These are phyloP conservation scores for Gibbula magus DNA, from an alignment of 2,888 invertebrate species.

Conservation along the genomic window DNA sequence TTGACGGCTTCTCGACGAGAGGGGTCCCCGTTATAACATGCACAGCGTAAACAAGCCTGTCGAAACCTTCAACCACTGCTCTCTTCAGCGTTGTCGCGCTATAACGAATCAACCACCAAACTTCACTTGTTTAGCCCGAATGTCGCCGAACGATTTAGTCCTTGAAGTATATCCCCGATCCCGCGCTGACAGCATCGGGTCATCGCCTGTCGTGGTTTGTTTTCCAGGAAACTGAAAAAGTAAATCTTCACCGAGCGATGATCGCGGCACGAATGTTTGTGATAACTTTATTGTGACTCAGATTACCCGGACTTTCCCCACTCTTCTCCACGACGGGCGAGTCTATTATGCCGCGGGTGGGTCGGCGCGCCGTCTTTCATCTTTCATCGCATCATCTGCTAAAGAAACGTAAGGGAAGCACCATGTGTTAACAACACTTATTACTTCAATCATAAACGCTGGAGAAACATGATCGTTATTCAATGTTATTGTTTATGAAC, in stretches of 20 bases:
- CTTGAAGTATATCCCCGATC: not conserved
- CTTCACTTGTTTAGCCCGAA: too few species aligned
- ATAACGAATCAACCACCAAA: not conserved
- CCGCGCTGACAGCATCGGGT: not conserved
- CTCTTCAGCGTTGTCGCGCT: not conserved
- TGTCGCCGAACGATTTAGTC: too few species aligned
- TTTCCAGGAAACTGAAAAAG: constrained; percentile 11
- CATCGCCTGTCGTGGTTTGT: not conserved
- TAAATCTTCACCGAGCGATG: not conserved
- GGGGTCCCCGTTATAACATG: not conserved
- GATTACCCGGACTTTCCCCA: not conserved
- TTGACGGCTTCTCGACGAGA: not conserved
- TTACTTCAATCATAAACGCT: too few species aligned
- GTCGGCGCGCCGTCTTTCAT: not conserved
- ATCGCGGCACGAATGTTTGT: constrained; percentile 8
- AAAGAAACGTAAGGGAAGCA: too few species aligned
- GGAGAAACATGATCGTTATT: too few species aligned
- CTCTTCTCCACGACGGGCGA: not conserved
- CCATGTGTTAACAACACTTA: too few species aligned
- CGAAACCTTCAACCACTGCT: too few species aligned
- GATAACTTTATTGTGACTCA: constrained; percentile 15
- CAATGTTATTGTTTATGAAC: too few species aligned
- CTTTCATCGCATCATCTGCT: too few species aligned
- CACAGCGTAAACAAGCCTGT: not conserved
- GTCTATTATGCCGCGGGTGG: not conserved